Evolutionary conservation across 2,797 vertebrate genomes (phyloP), one percentile per base, ranked within the genome.

Genomic region (Vultur gryphus): DNA sequence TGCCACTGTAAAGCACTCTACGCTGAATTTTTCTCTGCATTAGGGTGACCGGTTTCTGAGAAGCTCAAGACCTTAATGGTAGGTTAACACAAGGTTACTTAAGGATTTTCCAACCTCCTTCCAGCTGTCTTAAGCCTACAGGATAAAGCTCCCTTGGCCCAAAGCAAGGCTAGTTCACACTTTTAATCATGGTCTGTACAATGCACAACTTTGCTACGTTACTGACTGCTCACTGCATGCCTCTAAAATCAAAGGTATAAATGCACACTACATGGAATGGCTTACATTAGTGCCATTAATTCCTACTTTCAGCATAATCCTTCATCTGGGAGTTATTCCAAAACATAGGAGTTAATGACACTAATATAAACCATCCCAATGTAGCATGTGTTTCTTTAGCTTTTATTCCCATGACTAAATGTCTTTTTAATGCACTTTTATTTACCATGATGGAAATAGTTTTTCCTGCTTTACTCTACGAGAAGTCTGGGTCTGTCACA

Each of bases 231-330:
- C 84, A 44, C 81, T 92, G 89, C 76, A 83, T 44, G 91, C 84
- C 82, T 97, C 73, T 72, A 4, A 95, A 97, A 96, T 89, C 84
- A 73, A 94, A 95, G 88, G 84, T 91, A 91, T 20, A 96, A 96
- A 88, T 58, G 92, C 72, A 79, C 77, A 54, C 79, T 93, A 24
- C 84, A 77, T 16, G 25, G 96, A 96, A 96, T 97, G 97, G 96
- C 95, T 97, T 98, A 97, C 95, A 97, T 98, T 98, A 98, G 97
- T 96, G 94, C 97, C 96, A 98, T 98, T 98, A 98, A 97, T 98
- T 97, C 93, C 95, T 97, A 91, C 88, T 97, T 97, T 97, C 96
- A 97, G 96, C 88, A 97, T 97, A 98, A 98, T 97, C 95, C 98
- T 98, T 97, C 97, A 98, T 97, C 95, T 98, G 96, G 97, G 96